Evolutionary conservation across 2,113 vertebrate genomes (phyloP), one percentile per base, ranked within the genome.

Genomic region (Murina feae): DNA sequence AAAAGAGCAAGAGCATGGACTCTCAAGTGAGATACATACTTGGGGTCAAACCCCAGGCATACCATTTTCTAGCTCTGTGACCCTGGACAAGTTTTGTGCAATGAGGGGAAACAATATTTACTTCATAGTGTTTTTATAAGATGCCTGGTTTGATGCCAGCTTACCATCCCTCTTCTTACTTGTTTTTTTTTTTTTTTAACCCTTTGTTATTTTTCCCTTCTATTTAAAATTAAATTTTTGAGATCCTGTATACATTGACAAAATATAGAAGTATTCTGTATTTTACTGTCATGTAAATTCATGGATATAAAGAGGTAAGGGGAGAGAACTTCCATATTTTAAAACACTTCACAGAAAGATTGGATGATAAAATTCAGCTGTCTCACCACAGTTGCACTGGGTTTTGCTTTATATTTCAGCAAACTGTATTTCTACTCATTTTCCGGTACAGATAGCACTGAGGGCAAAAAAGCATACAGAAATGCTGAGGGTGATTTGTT

Each of bases 351-450:
- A 69, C 53, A 86, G n/a, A 94, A 76, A 49, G 18, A 82, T 8
- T 69, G 8, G 25, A 35, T 87, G 37, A 21, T 95, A 49, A 93
- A 89, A 69, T 74, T 10, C 5, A 69, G 39, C 47, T 71, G 0
- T 90, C 55, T 90, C 30, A 44, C 9, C 30, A 47, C 49, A 84
- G 14, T 89, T 88, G 53, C n/a, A 28, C 3, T 84, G 9, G 12
- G 6, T 91, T 95, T 96, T 93, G 71, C 39, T 84, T 49, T 79
- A 8, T 96, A 7, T 58, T 58, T 93, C 80, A 91, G 39, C 2
- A 65, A 44, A 81, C 7, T 72, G 10, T 83, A 39, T 85, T 85
- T 93, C 71, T 75, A 18, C 32, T 87, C 11, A 58, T 74, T 90
- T 93, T 84, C 53, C 84, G 32, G 53, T 80, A 12, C 55, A 58